These are phyloP conservation scores for Hydractinia echinata DNA, from an alignment of 30 jellyfish, hydroid and myxozoan species.

Conservation along the genomic window DNA sequence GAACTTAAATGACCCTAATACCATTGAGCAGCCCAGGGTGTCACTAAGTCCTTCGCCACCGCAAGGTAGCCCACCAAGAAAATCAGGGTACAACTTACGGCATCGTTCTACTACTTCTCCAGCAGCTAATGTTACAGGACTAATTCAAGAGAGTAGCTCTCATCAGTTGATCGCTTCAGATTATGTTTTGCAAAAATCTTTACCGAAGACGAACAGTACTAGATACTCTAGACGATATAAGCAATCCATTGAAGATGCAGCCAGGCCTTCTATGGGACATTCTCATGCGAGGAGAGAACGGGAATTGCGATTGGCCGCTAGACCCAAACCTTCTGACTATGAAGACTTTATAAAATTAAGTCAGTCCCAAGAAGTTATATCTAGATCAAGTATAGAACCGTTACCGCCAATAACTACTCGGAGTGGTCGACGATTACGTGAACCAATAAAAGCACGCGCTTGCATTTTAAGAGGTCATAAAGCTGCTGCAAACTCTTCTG, in stretches of 20 bases:
- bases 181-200: conserved; percentile 36
- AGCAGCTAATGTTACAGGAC: conserved; percentile 11
- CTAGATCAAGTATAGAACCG: conserved; percentile 57
- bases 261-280: conserved; percentile 68
- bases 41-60: conserved; percentile 69
- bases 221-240: conserved; percentile 49
- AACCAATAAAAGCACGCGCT: conserved; percentile 16
- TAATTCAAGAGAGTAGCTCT: conserved; percentile 35
- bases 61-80: conserved; percentile 35
- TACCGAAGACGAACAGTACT: conserved; percentile 42
- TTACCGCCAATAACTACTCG: conserved; percentile 82
- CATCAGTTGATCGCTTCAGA: conserved; percentile 60
- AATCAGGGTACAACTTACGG: conserved; percentile 21
- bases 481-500: conserved; percentile 30
- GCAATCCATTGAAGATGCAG: conserved; percentile 52
- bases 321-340: conserved; percentile 72
- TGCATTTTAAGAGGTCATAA: conserved; percentile 1
- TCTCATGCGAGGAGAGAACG: conserved; percentile 67
- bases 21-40: conserved; percentile 12
- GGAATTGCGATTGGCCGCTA: conserved; percentile 32
- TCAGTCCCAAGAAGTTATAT: conserved; percentile 30
- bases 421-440: conserved; percentile 41
- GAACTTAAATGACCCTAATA: neutral
- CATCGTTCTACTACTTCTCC: conserved; percentile 4
- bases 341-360: conserved; percentile 51